phyloP scores from a whole-genome alignment of 2,113 vertebrate genomes.

The Pseudois nayaur region DNA sequence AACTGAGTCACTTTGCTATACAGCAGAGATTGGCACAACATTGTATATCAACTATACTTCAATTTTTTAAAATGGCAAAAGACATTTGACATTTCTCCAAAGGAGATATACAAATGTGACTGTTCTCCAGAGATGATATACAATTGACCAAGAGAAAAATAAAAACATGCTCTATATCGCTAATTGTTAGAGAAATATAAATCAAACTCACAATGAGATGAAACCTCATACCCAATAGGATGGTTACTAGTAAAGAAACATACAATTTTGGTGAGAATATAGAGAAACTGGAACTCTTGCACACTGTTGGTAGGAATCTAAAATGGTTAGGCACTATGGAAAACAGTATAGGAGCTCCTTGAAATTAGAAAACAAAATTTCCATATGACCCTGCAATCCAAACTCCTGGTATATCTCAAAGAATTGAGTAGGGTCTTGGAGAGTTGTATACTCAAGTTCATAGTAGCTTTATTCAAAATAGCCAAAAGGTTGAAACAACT shows the following conservation, averaged over 20 bases:
- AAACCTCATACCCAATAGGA: neutral
- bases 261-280: neutral
- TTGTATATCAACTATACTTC: neutral
- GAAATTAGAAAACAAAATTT: neutral
- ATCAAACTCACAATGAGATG: neutral
- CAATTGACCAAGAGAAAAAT: neutral
- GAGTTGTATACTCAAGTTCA: neutral
- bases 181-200: neutral
- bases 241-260: neutral
- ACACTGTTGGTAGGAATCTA: neutral
- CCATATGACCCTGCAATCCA: neutral
- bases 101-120: neutral
- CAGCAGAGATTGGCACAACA: neutral
- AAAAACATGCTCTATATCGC: neutral
- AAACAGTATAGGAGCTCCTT: neutral
- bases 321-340: neutral
- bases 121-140: neutral
- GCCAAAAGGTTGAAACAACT: neutral
- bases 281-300: neutral
- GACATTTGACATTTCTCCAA: neutral
- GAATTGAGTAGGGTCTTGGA: neutral
- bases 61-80: neutral
- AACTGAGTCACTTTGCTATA: neutral
- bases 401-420: neutral
- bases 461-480: neutral